A percentile compares a stretch with the other conserved stretches of the same genome.
These are phyloP conservation scores for Rhizomys pruinosus DNA, from an alignment of 2,113 vertebrate species.

Conservation along the genomic window DNA sequence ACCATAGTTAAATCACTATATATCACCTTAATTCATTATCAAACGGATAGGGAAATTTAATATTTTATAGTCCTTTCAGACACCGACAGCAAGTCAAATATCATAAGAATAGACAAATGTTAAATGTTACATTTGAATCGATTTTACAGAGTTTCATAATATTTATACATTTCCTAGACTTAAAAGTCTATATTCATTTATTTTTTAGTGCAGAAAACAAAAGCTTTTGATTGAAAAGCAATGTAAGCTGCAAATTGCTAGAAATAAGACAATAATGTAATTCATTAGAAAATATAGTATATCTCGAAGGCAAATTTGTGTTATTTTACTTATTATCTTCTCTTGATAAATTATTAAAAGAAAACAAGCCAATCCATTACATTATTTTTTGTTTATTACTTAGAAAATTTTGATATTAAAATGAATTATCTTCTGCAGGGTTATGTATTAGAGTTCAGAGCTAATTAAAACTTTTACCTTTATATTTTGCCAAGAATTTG, in stretches of 20 bases:
- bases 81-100: conserved; percentile 24
- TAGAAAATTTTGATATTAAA: not conserved
- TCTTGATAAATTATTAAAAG: conserved; percentile 16
- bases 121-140: conserved; percentile 30
- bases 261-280: conserved; percentile 25
- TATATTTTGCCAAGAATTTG: conserved; percentile 1
- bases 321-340: not conserved
- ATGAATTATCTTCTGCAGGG: not conserved
- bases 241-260: conserved; percentile 15
- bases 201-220: not conserved
- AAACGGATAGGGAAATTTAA: not conserved
- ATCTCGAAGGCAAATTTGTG: not conserved
- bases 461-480: not conserved
- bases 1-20: conserved; percentile 58
- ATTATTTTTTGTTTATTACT: not conserved
- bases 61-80: conserved; percentile 50
- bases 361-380: not conserved
- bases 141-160: conserved; percentile 54
- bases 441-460: not conserved
- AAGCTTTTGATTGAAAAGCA: not conserved
- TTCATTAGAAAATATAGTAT: not conserved
- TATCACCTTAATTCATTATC: conserved; percentile 69
- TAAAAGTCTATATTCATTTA: not conserved
- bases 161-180: conserved; percentile 41
- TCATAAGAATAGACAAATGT: conserved; percentile 46